phyloP scores from a whole-genome alignment of 92 coral and sea anemone genomes.

The Zoanthus sansibaricus region DNA sequence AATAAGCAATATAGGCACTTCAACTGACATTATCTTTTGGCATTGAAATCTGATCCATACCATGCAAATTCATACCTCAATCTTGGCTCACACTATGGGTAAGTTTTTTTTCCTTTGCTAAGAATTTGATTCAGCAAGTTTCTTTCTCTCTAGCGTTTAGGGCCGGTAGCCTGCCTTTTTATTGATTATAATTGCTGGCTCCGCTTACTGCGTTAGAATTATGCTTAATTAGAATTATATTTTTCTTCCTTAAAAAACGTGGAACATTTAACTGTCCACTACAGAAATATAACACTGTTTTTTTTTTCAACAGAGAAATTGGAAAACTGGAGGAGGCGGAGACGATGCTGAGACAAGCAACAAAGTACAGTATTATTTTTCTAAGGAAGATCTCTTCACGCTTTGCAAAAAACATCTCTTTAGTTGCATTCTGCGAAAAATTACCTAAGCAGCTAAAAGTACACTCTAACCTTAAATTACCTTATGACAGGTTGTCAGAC shows the following conservation, averaged over 20 bases:
- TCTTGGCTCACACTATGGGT: conserved; percentile 87
- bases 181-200: neutral
- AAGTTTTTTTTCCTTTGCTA: conserved; percentile 27
- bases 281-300: neutral
- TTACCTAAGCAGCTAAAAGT: no score
- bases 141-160: no score
- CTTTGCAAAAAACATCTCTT: neutral
- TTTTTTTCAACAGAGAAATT: conserved; percentile 36
- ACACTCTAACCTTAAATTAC: no score
- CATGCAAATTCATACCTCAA: conserved; percentile 90
- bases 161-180: neutral
- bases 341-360: conserved; percentile 64
- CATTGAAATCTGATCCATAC: conserved; percentile 76
- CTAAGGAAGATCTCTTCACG: neutral
- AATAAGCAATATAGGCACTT: no score
- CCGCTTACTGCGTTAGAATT: no score
- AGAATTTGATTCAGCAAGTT: no score
- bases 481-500: no score
- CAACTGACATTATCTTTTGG: conserved; percentile 65
- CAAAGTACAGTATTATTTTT: conserved; percentile 42
- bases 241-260: no score
- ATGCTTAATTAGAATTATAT: no score
- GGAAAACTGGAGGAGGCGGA: conserved; percentile 60
- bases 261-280: neutral
- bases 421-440: no score